These are phyloP conservation scores for Bursaphelenchus okinawaensis DNA, from an alignment of 2,888 invertebrate genomes.

Conservation along the genomic window DNA sequence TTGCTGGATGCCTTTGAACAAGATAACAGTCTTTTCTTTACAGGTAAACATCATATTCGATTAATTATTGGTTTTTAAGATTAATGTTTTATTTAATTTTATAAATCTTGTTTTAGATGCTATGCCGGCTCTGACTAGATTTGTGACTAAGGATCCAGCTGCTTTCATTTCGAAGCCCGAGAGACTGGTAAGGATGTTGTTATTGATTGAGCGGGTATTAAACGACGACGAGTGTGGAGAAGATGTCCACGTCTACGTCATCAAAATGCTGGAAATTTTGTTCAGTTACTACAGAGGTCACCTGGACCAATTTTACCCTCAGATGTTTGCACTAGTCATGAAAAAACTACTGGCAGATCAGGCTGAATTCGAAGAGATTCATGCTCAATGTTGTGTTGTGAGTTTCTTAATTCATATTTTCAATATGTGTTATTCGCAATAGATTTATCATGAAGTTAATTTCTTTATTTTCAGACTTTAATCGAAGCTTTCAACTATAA, in stretches of 20 bases:
- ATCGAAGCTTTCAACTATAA: conserved; percentile 31
- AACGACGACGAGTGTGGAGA: conserved; percentile 69
- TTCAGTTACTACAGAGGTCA: conserved; percentile 35
- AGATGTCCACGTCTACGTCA: conserved; percentile 90
- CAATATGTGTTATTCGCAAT: not conserved
- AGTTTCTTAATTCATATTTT: not conserved
- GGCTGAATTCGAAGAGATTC: conserved; percentile 15
- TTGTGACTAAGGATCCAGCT: conserved; percentile 87
- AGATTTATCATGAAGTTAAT: no score
- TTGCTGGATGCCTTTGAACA: conserved; percentile 79
- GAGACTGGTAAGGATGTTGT: conserved; percentile 80
- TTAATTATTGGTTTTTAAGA: not conserved
- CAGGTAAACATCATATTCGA: conserved; percentile 54
- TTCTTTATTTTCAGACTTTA: conserved; percentile 16
- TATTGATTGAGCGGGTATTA: conserved; percentile 71
- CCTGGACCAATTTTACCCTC: conserved; percentile 26
- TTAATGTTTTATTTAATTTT: not conserved
- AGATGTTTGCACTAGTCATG: conserved; percentile 25
- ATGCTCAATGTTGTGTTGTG: conserved; percentile 34
- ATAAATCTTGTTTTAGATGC: conserved; percentile 79
- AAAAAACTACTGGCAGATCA: conserved; percentile 16
- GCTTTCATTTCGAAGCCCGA: conserved; percentile 86
- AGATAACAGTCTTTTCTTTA: conserved; percentile 88
- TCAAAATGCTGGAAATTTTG: conserved; percentile 76
- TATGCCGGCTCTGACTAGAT: conserved; percentile 97